Percentiles rank a stretch among this genome's conserved stretches.
phyloP scores from a whole-genome alignment of 2,888 invertebrate genomes.

The Penaeus monodon region DNA sequence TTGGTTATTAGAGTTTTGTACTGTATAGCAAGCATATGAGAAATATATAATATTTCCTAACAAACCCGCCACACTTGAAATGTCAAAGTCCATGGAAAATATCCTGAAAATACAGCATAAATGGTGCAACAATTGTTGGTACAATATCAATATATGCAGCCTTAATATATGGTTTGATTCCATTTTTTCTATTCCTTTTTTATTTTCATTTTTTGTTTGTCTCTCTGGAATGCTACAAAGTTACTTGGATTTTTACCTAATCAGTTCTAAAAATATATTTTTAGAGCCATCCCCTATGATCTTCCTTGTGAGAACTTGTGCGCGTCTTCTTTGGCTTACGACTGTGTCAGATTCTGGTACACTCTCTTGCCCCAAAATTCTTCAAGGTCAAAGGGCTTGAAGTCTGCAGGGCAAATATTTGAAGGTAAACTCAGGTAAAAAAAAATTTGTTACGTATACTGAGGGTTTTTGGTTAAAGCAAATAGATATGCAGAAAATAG shows the following conservation, averaged over 20 bases:
- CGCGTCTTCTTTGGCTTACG: slow-evolving; percentile 67
- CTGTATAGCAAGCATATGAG: slow-evolving; percentile 39
- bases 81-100: slow-evolving; percentile 8
- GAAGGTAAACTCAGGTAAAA: too few relatives aligned
- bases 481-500: too few relatives aligned
- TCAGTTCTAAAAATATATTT: slow-evolving; percentile 38
- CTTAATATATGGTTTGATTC: slow-evolving; percentile 14
- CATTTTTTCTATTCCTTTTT: background rate
- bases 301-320: too few relatives aligned
- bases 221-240: slow-evolving; percentile 37
- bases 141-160: background rate
- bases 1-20: slow-evolving; percentile 31
- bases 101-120: slow-evolving; percentile 6
- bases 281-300: background rate
- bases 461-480: too few relatives aligned
- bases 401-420: slow-evolving; percentile 74
- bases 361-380: slow-evolving; percentile 91
- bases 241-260: slow-evolving; percentile 21
- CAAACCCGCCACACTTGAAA: slow-evolving; percentile 47
- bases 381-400: slow-evolving; percentile 90
- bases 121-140: slow-evolving; percentile 4
- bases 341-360: slow-evolving; percentile 87
- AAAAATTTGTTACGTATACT: too few relatives aligned
- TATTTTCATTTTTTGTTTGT: background rate
- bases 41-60: slow-evolving; percentile 31